Evolutionary conservation across 2,797 vertebrate species (phyloP).

Genomic region (Darevskia mixta): DNA sequence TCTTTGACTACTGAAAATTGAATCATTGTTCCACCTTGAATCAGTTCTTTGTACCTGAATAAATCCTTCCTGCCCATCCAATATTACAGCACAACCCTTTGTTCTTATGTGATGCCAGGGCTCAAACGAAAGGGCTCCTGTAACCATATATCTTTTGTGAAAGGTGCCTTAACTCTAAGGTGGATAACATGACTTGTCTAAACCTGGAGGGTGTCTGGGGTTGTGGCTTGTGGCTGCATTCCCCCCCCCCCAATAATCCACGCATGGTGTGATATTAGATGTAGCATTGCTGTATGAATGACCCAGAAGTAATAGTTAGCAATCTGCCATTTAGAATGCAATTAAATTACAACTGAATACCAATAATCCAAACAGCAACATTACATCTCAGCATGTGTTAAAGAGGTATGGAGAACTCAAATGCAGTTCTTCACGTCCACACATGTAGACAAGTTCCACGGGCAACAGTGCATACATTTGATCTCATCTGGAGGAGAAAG

Average conservation of each 20-base stretch:
- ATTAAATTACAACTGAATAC: not conserved
- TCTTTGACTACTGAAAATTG: too few relatives aligned
- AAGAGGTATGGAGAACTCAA: not conserved
- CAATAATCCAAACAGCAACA: too few relatives aligned
- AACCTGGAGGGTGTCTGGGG: not conserved
- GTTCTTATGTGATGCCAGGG: not conserved
- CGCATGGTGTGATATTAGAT: not conserved
- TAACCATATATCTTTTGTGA: not conserved
- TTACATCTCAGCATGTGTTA: not conserved
- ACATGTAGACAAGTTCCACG: not conserved
- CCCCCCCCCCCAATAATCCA: not conserved
- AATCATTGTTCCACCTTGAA: too few relatives aligned
- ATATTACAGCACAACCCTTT: not conserved
- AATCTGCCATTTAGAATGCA: not conserved
- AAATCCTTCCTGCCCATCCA: too few relatives aligned
- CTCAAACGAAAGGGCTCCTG: not conserved
- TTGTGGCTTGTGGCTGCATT: not conserved
- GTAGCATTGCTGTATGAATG: not conserved
- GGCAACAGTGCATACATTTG: too few relatives aligned
- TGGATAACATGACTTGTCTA: not conserved
- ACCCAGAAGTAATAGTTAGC: too few relatives aligned
- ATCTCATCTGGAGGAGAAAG: too few relatives aligned
- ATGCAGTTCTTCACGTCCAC: not conserved
- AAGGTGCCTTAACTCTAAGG: not conserved
- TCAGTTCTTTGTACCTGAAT: too few relatives aligned